Evolutionary conservation across 2,113 vertebrate species (phyloP).

Genomic region (Ciconia stormi): DNA sequence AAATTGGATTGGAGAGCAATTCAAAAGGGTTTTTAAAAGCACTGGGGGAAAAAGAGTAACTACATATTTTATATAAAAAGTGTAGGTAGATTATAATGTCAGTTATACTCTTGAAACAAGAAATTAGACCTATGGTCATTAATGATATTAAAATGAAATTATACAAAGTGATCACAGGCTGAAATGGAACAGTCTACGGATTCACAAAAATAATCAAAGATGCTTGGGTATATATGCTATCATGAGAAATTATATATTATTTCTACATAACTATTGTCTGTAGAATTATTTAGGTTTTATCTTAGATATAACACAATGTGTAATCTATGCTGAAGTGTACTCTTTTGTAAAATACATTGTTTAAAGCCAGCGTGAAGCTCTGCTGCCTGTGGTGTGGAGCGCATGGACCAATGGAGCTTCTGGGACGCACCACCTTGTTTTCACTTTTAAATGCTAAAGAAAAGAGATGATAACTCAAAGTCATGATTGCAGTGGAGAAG

Average conservation of each 20-base stretch:
- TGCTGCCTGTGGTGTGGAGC: not conserved
- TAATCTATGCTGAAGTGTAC: not conserved
- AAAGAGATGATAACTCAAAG: not conserved
- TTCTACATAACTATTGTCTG: not conserved
- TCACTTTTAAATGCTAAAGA: not conserved
- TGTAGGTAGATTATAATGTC: not conserved
- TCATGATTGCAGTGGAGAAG: not conserved
- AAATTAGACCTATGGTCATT: not conserved
- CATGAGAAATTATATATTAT: not conserved
- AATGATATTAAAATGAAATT: not conserved
- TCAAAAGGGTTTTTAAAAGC: conserved; percentile 13
- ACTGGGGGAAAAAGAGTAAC: not conserved
- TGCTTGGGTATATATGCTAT: not conserved
- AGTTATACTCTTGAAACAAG: not conserved
- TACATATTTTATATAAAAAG: not conserved
- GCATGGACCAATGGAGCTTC: not conserved
- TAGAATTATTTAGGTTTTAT: not conserved
- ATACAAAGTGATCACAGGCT: not conserved
- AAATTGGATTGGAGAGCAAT: not conserved
- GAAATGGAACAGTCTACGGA: not conserved
- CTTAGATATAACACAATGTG: not conserved
- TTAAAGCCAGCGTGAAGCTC: not conserved
- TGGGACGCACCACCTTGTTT: not conserved
- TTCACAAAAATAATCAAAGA: not conserved
- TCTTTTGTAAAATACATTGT: not conserved